Evolutionary conservation across 35 echinoderm and acorn worm species (phyloP).

Genomic region (Lytechinus pictus): DNA sequence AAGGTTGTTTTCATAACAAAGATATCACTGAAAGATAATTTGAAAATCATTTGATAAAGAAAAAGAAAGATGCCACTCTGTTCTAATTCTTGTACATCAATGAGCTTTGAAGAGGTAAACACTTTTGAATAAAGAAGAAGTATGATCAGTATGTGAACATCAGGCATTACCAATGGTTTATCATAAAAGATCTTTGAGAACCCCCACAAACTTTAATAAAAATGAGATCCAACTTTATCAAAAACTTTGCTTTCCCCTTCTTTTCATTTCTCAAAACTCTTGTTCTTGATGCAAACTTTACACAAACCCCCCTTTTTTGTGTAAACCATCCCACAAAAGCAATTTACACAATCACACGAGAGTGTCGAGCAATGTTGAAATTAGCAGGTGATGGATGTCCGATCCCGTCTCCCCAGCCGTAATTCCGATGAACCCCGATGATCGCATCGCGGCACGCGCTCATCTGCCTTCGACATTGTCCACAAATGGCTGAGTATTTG

Average conservation of each 20-base stretch:
- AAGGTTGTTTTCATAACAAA: too few species aligned
- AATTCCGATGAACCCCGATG: neutral
- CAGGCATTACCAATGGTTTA: too few species aligned
- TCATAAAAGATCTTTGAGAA: too few species aligned
- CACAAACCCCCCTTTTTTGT: neutral
- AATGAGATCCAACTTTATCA: too few species aligned
- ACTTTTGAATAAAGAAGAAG: too few species aligned
- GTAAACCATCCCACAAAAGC: neutral
- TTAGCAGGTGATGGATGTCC: neutral
- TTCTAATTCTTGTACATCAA: too few species aligned
- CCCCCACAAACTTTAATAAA: too few species aligned
- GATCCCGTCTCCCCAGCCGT: neutral
- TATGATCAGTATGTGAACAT: too few species aligned
- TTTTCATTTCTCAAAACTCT: neutral
- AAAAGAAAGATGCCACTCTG: too few species aligned
- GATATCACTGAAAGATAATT: too few species aligned
- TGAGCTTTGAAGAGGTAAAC: too few species aligned
- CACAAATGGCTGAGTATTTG: neutral
- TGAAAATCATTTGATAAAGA: too few species aligned
- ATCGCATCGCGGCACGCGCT: neutral
- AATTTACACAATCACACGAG: neutral
- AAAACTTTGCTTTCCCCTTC: neutral
- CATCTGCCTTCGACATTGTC: neutral
- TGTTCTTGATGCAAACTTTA: neutral
- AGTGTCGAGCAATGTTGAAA: neutral